phyloP scores from a whole-genome alignment of 2,888 invertebrate genomes.

The Anoplius nigerrimus region DNA sequence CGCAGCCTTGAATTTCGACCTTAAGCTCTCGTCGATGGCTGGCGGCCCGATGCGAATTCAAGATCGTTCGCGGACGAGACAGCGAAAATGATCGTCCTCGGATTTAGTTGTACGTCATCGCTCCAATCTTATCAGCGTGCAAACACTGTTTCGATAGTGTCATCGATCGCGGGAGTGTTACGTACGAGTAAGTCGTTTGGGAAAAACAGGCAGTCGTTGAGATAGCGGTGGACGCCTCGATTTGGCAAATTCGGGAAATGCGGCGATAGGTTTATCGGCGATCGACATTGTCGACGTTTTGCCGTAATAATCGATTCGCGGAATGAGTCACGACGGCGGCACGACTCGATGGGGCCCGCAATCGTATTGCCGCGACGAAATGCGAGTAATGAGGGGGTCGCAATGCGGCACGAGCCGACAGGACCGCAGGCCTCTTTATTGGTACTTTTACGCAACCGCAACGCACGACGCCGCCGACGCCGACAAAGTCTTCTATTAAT shows the following conservation, averaged over 20 bases:
- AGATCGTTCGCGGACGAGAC: too few species aligned
- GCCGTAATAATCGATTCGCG: not conserved
- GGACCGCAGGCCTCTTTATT: constrained; percentile 63
- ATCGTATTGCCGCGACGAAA: constrained; percentile 50
- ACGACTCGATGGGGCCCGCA: constrained; percentile 28
- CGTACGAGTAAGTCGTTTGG: too few species aligned
- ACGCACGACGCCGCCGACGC: constrained; percentile 58
- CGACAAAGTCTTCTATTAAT: constrained; percentile 72
- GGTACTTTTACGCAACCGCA: constrained; percentile 68
- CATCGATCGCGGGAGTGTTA: too few species aligned
- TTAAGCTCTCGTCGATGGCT: not conserved
- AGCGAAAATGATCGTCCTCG: too few species aligned
- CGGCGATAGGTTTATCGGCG: not conserved
- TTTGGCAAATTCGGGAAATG: too few species aligned
- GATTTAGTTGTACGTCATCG: too few species aligned
- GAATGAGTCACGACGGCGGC: not conserved
- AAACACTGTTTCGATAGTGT: too few species aligned
- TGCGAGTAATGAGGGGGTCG: constrained; percentile 51
- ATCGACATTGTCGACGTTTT: not conserved
- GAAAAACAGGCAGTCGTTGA: too few species aligned
- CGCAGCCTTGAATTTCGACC: not conserved
- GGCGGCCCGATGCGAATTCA: too few species aligned
- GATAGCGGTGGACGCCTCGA: too few species aligned
- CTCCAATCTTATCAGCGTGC: too few species aligned
- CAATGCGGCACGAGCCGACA: constrained; percentile 28